These are phyloP conservation scores for Chrysomallon squamiferum DNA, from an alignment of 1,140 invertebrate species.

Conservation along the genomic window DNA sequence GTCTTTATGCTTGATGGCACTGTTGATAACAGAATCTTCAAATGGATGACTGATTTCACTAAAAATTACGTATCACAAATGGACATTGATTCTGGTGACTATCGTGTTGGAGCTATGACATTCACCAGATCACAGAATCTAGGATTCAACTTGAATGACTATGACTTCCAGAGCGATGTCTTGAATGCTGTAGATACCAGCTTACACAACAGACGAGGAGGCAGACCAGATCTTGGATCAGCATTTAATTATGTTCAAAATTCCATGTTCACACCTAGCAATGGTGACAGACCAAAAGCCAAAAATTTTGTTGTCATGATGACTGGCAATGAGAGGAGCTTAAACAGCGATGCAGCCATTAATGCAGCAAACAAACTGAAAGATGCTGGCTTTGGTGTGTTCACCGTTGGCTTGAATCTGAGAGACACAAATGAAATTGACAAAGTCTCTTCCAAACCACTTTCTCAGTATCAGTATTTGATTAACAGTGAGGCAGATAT, in stretches of 20 bases:
- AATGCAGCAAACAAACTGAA: conserved; percentile 39
- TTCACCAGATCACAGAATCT: conserved; percentile 34
- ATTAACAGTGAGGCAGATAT: conserved; percentile 21
- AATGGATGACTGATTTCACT: conserved; percentile 40
- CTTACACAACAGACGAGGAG: neutral
- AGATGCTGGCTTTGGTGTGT: conserved; percentile 37
- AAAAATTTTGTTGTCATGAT: conserved; percentile 48
- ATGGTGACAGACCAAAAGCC: conserved; percentile 50
- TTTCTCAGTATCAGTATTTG: conserved; percentile 25
- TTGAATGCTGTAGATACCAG: neutral
- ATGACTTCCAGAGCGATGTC: conserved; percentile 25
- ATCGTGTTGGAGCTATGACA: conserved; percentile 41
- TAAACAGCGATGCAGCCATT: conserved; percentile 8
- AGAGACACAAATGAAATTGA: conserved; percentile 38
- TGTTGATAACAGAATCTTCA: conserved; percentile 27
- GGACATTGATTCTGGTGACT: conserved; percentile 36
- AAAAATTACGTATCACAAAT: conserved; percentile 27
- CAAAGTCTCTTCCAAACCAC: conserved; percentile 35
- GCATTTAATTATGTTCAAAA: conserved; percentile 43
- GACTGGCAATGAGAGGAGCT: conserved; percentile 43
- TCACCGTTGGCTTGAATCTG: conserved; percentile 42
- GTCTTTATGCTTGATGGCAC: conserved; percentile 50
- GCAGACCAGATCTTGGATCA: conserved; percentile 20
- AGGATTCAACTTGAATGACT: conserved; percentile 45
- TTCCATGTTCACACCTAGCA: conserved; percentile 43